phyloP scores from a whole-genome alignment of 2,113 vertebrate genomes.

The Tetraodon nigroviridis region DNA sequence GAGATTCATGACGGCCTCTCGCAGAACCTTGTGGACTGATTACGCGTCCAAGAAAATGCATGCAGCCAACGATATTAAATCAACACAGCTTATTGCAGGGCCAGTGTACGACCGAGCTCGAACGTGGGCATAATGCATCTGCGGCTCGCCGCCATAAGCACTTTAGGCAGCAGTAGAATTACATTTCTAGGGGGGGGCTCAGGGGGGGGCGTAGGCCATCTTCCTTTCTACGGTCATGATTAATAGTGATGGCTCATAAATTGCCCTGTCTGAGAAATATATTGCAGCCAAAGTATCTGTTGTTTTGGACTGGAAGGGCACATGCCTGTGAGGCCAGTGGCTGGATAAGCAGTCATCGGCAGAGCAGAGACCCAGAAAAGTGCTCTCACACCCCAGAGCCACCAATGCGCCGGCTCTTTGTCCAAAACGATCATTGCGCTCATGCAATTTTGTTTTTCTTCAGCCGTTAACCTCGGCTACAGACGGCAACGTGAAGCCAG shows the following conservation, averaged over 20 bases:
- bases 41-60: constrained; percentile 62
- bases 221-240: constrained; percentile 45
- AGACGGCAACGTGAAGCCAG: too few relatives aligned
- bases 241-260: constrained; percentile 63
- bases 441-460: neutral
- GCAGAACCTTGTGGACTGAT: constrained; percentile 64
- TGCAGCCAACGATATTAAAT: constrained; percentile 69
- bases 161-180: constrained; percentile 50
- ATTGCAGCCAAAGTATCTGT: constrained; percentile 51
- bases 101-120: constrained; percentile 20
- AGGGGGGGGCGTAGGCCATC: constrained; percentile 49
- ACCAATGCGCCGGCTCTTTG: neutral
- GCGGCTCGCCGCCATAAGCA: constrained; percentile 44
- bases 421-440: neutral
- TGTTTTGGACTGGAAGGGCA: constrained; percentile 45
- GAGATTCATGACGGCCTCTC: constrained; percentile 58
- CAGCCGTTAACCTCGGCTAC: neutral
- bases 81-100: constrained; percentile 62
- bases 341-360: constrained; percentile 22
- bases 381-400: neutral
- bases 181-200: constrained; percentile 52
- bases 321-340: constrained; percentile 26
- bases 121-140: constrained; percentile 45
- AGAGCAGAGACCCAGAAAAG: constrained; percentile 6
- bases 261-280: constrained; percentile 46